Conservation (phyloP, 1,140 invertebrate genomes). For the Ctenoplectra terminalis region DNA sequence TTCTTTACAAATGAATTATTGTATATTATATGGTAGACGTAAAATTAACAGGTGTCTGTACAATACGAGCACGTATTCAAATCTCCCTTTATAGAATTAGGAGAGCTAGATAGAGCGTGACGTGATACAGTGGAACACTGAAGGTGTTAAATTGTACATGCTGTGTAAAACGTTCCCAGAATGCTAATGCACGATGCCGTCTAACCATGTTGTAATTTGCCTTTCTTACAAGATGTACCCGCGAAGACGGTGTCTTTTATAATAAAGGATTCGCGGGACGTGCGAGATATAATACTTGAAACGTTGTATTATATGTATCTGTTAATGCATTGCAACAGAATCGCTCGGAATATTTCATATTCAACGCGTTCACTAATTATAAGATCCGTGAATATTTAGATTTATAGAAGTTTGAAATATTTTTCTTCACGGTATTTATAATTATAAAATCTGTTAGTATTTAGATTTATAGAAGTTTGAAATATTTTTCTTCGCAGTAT, state of each 20-base stretch:
- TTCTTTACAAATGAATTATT: background rate
- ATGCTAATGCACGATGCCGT: constrained; percentile 10
- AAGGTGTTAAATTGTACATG: constrained; percentile 32
- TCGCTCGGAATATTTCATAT: background rate
- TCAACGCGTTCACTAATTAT: too few species aligned
- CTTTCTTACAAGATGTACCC: constrained; percentile 23
- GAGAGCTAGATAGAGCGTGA: background rate
- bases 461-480: too few species aligned
- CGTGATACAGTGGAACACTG: background rate
- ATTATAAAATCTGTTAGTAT: too few species aligned
- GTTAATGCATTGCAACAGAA: background rate
- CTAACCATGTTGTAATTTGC: constrained; percentile 19
- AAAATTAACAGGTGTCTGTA: constrained; percentile 21
- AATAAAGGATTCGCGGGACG: background rate
- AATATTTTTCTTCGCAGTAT: too few species aligned
- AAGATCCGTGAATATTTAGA: too few species aligned
- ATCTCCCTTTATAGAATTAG: constrained; percentile 25
- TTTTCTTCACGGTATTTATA: too few species aligned
- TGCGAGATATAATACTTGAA: background rate
- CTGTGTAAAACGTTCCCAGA: constrained; percentile 7
- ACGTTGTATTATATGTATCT: background rate
- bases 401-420: too few species aligned
- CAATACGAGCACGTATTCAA: constrained; percentile 15
- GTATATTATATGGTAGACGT: background rate
- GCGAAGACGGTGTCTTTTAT: background rate